A percentile compares a stretch with the other conserved stretches of the same genome.
Evolutionary conservation across 2,113 vertebrate species (phyloP).

Genomic region (Leucosticte australis): DNA sequence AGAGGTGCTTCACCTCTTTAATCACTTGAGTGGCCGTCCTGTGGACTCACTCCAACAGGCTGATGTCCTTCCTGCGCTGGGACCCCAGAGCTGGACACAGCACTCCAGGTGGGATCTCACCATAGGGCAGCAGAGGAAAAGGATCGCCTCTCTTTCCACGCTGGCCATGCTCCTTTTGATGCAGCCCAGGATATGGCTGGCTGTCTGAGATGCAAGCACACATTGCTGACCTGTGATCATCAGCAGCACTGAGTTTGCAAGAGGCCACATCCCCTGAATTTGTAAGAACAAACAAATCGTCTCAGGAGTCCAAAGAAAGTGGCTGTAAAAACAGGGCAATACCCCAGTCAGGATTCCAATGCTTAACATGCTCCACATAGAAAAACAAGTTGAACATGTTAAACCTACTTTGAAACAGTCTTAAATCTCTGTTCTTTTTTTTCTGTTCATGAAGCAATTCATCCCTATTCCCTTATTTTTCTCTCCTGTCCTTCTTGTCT

Average conservation of each 20-base stretch:
- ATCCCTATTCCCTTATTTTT: background rate
- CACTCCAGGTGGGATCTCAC: background rate
- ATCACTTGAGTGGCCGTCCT: background rate
- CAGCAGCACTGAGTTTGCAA: background rate
- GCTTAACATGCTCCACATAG: background rate
- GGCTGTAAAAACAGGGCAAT: background rate
- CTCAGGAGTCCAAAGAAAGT: background rate
- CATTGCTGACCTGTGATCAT: fast-evolving
- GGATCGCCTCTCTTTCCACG: background rate
- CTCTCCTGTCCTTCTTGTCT: background rate
- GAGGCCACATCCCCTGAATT: background rate
- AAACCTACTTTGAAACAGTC: background rate
- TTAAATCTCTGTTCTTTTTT: background rate
- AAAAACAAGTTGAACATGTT: background rate
- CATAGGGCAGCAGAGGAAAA: background rate
- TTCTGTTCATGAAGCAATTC: background rate
- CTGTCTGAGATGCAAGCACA: background rate
- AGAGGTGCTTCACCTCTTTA: background rate
- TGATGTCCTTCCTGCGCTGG: background rate
- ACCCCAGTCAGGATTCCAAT: background rate
- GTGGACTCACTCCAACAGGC: background rate
- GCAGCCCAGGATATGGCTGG: background rate
- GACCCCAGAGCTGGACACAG: background rate
- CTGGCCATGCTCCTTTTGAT: background rate
- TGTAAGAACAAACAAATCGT: background rate